These are phyloP conservation scores for Accipiter virgatus DNA, from an alignment of 2,113 vertebrate genomes.

Conservation along the genomic window DNA sequence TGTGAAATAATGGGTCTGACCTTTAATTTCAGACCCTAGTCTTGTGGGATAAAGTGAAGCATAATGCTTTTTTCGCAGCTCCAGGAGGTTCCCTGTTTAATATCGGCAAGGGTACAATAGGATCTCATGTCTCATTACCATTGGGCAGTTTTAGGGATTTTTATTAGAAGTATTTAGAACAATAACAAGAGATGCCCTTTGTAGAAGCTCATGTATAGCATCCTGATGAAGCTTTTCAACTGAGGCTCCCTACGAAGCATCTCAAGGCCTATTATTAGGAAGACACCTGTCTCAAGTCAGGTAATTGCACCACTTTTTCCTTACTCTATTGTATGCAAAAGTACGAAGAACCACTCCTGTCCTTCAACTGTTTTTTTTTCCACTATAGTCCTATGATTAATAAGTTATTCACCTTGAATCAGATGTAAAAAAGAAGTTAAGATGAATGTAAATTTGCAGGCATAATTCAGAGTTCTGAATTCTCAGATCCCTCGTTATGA, in stretches of 20 bases:
- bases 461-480: not conserved
- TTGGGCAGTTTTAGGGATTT: not conserved
- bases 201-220: not conserved
- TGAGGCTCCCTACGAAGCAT: not conserved
- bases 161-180: not conserved
- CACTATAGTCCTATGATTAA: not conserved
- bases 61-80: not conserved
- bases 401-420: not conserved
- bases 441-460: not conserved
- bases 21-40: slow-evolving; percentile 57
- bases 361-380: not conserved
- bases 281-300: not conserved
- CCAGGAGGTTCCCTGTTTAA: not conserved
- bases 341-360: not conserved
- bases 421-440: not conserved
- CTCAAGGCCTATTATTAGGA: not conserved
- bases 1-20: slow-evolving; percentile 60
- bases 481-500: not conserved
- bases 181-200: not conserved
- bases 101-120: not conserved
- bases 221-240: not conserved
- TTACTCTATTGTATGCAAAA: not conserved
- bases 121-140: not conserved
- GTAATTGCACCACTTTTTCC: not conserved
- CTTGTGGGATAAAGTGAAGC: slow-evolving; percentile 35